phyloP scores from a whole-genome alignment of 2,797 vertebrate species.

The Cirrhinus mrigala region DNA sequence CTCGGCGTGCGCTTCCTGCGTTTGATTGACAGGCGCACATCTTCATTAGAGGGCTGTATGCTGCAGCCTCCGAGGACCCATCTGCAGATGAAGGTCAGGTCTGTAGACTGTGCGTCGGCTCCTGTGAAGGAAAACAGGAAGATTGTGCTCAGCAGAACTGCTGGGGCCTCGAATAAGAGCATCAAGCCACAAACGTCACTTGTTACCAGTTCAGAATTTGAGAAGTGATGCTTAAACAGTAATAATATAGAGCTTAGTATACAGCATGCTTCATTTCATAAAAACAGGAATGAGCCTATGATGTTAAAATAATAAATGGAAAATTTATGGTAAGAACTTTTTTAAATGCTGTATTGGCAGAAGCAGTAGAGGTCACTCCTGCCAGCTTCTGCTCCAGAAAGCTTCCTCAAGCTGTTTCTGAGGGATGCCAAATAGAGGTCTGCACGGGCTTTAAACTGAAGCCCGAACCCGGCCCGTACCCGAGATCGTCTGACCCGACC shows the following conservation, averaged over 20 bases:
- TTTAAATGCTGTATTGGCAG: not conserved
- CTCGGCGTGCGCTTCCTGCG: slow-evolving; percentile 14
- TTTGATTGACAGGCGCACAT: slow-evolving; percentile 25
- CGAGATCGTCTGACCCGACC: too few relatives aligned
- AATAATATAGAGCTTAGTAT: not conserved
- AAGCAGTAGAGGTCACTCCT: not conserved
- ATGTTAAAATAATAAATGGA: not conserved
- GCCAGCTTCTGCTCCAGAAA: too few relatives aligned
- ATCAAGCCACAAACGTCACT: not conserved
- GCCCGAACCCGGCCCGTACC: too few relatives aligned
- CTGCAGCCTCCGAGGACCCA: not conserved
- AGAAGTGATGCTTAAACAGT: not conserved
- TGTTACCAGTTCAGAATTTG: not conserved
- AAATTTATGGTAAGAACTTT: not conserved
- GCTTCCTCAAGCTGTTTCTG: not conserved
- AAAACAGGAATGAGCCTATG: not conserved
- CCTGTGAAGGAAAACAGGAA: not conserved
- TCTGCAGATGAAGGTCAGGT: not conserved
- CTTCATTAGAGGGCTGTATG: not conserved
- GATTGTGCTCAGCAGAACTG: not conserved
- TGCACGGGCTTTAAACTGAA: too few relatives aligned
- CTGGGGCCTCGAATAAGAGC: not conserved
- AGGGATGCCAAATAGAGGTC: too few relatives aligned
- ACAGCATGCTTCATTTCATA: not conserved
- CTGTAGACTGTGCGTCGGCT: not conserved